Evolutionary conservation across 2,888 invertebrate species (phyloP).

Genomic region (Spilosoma lubricipeda): DNA sequence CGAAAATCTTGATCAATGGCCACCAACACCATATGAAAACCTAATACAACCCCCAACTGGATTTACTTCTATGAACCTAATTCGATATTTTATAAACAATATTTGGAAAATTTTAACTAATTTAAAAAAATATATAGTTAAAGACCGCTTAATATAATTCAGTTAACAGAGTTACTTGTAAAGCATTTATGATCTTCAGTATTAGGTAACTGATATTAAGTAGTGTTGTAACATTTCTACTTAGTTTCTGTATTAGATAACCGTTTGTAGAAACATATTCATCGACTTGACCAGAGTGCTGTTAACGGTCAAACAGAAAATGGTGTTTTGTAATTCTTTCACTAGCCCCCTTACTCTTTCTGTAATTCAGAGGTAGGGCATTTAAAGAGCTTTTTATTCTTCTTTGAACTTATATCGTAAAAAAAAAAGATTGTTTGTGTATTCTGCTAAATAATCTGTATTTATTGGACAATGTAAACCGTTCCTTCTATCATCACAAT

Average conservation of each 20-base stretch:
- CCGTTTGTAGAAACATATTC: background rate
- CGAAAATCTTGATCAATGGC: conserved; percentile 26
- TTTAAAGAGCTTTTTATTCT: background rate
- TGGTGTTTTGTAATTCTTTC: background rate
- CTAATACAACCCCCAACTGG: conserved; percentile 18
- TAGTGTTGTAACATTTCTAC: background rate
- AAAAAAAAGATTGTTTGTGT: background rate
- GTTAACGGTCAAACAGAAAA: background rate
- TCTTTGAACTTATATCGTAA: background rate
- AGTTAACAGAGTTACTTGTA: background rate
- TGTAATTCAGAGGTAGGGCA: background rate
- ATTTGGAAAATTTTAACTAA: background rate
- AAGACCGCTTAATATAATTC: background rate
- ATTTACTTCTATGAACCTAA: conserved; percentile 2
- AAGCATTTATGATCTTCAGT: background rate
- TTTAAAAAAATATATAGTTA: background rate
- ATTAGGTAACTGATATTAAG: background rate
- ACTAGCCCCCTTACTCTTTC: background rate
- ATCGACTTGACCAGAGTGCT: background rate
- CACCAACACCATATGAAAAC: conserved; percentile 44
- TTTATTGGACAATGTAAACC: background rate
- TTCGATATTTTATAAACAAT: conserved; percentile 9
- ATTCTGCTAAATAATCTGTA: background rate
- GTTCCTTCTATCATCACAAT: background rate
- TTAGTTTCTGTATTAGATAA: background rate